These are phyloP conservation scores for Drosophila neutralis DNA, from an alignment of 2,888 invertebrate genomes.

Conservation along the genomic window DNA sequence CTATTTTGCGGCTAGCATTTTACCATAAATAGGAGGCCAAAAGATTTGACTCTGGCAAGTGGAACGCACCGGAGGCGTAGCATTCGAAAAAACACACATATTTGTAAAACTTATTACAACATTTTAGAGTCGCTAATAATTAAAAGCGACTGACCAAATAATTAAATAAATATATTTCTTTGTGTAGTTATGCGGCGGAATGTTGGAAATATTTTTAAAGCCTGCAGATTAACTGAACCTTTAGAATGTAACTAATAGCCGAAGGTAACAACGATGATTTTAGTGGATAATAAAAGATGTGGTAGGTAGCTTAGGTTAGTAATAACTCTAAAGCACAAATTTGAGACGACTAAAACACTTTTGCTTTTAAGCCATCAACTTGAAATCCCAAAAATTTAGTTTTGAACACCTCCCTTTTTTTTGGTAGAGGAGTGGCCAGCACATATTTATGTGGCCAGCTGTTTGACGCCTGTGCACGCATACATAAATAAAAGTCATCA, in stretches of 20 bases:
- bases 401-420: constrained; percentile 5
- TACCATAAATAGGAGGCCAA: constrained; percentile 54
- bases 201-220: not conserved
- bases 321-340: not conserved
- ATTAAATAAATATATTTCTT: constrained; percentile 36
- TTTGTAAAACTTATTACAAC: constrained; percentile 65
- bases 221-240: not conserved
- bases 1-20: constrained; percentile 48
- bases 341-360: too few species aligned
- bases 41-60: constrained; percentile 41
- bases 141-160: constrained; percentile 40
- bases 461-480: constrained; percentile 61
- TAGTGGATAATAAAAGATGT: not conserved
- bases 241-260: not conserved
- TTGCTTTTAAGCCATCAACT: not conserved
- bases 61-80: constrained; percentile 33
- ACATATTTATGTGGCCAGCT: constrained; percentile 65
- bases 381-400: not conserved
- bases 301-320: not conserved
- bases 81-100: constrained; percentile 20
- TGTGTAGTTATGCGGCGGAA: not conserved
- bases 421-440: constrained; percentile 46
- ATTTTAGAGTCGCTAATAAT: constrained; percentile 42
- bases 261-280: not conserved
- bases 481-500: constrained; percentile 78